Conservation (phyloP, 2,888 invertebrate species). For the Sesia bembeciformis region DNA sequence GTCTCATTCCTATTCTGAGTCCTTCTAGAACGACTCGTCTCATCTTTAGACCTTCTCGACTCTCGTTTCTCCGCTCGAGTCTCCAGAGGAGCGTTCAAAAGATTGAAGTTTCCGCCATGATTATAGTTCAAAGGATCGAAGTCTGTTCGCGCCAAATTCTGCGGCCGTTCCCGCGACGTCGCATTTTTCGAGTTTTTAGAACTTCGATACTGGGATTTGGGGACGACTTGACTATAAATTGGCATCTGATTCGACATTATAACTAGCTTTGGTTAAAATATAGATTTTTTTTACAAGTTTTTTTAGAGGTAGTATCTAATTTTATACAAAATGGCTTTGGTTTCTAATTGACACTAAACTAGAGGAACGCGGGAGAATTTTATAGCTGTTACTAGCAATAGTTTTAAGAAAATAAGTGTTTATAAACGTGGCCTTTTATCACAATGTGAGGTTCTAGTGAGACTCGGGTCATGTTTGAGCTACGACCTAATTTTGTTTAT, state of each 20-base stretch:
- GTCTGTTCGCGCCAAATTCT: conserved; percentile 60
- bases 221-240: conserved; percentile 67
- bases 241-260: conserved; percentile 68
- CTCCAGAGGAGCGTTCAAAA: conserved; percentile 32
- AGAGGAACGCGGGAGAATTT: conserved; percentile 46
- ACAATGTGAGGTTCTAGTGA: conserved; percentile 4
- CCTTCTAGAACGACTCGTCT: conserved; percentile 29
- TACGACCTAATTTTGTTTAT: background rate
- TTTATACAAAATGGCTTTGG: conserved; percentile 42
- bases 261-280: conserved; percentile 59
- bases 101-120: conserved; percentile 61
- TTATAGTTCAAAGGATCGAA: conserved; percentile 79
- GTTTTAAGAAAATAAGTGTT: conserved; percentile 4
- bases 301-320: conserved; percentile 16
- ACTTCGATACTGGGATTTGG: conserved; percentile 49
- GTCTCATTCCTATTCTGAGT: conserved; percentile 32
- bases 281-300: conserved; percentile 15
- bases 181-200: conserved; percentile 31
- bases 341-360: conserved; percentile 53
- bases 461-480: conserved; percentile 4
- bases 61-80: conserved; percentile 41
- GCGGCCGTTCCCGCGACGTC: conserved; percentile 22
- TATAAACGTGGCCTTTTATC: conserved; percentile 4
- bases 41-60: conserved; percentile 31
- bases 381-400: background rate